Base-by-base conservation (phyloP, 2,113 vertebrate species). In the Herpailurus yagouaroundi region DNA sequence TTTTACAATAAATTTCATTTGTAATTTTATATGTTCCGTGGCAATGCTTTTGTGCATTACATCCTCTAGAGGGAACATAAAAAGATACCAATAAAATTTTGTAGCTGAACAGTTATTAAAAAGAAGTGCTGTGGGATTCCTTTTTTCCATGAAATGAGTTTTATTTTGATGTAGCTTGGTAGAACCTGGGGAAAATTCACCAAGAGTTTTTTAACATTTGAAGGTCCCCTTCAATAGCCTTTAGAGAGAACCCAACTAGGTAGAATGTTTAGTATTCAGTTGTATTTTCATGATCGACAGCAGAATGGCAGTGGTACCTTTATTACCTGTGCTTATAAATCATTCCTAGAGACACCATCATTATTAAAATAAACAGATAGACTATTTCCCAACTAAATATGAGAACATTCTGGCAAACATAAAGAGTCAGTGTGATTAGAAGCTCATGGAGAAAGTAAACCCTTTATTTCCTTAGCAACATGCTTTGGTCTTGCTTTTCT, bases 61-160 rank as follows among this genome's bases (percentile, higher is more conserved):
- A 99, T 99, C 98, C 98, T 99, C 99, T 98, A 99, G 98, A 98
- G 99, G 99, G 99, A 99, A 98, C 99, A 99, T 99, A 99, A 99
- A 99, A 99, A 99, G 99, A 99, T 99, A 99, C 99, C 99, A 99
- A 99, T 99, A 99, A 99, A 98, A 98, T 99, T 99, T 99, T 99
- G 99, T 99, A 99, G 99, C 99, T 99, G 99, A 99, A 99, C 99
- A 99, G 99, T 99, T 99, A 99, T 99, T 99, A 99, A 99, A 99
- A 99, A 99, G 99, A 99, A 98, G 99, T 94, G 98, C 98, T 98
- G 98, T 99, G 99, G 98, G 98, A 98, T 99, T 99, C 96, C 97
- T 99, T 98, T 98, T 97, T 97, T 97, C 66, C 98, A 97, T 95
- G 97, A 98, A 98, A 91, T 96, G 89, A 99, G 97, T 98, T 97